phyloP scores from a whole-genome alignment of 2,888 invertebrate genomes.

The Tenthredo notha region DNA sequence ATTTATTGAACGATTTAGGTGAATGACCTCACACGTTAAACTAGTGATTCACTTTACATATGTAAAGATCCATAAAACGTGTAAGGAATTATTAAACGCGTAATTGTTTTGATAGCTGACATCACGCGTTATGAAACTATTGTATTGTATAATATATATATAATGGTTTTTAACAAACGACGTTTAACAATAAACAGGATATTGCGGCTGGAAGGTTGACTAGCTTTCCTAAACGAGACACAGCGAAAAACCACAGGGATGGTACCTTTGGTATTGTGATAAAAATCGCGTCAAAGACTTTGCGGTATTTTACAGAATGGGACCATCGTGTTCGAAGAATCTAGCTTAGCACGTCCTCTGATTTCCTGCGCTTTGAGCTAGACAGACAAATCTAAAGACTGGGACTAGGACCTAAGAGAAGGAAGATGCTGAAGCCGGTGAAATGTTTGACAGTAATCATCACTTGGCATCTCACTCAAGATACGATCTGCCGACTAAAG shows the following conservation, averaged over 20 bases:
- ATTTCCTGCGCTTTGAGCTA: background rate
- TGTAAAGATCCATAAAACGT: slow-evolving; percentile 29
- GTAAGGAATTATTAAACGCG: background rate
- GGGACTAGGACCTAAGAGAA: background rate
- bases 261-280: slow-evolving; percentile 8
- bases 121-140: background rate
- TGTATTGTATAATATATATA: no score
- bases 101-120: background rate
- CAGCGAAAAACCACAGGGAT: background rate
- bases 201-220: background rate
- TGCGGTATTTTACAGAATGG: background rate
- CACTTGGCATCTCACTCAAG: slow-evolving; percentile 54
- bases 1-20: background rate
- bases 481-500: slow-evolving; percentile 39
- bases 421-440: slow-evolving; percentile 56
- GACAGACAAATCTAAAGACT: slow-evolving; percentile 6
- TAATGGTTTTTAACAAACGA: background rate
- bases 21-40: background rate
- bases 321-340: background rate
- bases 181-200: background rate
- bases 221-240: background rate
- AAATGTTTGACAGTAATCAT: slow-evolving; percentile 67
- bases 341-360: slow-evolving; percentile 20
- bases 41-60: background rate
- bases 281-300: background rate